Base-by-base conservation (phyloP, 1,140 invertebrate species). In the Drepana arcuata region DNA sequence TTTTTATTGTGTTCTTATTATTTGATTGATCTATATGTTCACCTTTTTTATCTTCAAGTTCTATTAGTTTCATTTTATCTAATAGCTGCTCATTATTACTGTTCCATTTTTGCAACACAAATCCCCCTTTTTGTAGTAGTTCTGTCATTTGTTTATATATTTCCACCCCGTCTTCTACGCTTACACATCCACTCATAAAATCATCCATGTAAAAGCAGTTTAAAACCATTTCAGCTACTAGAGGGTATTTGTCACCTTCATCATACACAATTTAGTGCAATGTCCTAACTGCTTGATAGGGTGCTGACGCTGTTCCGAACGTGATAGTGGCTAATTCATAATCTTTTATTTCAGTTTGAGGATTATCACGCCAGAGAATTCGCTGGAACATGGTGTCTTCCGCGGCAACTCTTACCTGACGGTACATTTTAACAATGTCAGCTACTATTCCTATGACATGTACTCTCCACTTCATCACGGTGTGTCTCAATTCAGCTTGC, bases 361-460 rank as follows among this genome's bases (percentile, higher is more conserved):
- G 28, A 6, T 34, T 15, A 16, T 34, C 21, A 31, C 59, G 26
- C 56, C 68, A 69, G 1, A 69, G 14, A 23, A 73, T 68, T 30
- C 40, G 25, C 31, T 67, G 67, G 34, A 51, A 60, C 16, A 47
- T 34, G 11, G 53, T 16, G 31, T 75, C 46, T 21, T 57, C 47
- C 9, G 39, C 23, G 16, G 13, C 30, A 15, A 32, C 27, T 27
- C 14, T n/a, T 3, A 39, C 23, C 26, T 32, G 28, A 9, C 37
- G 37, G 7, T 39, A 39, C 29, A 39, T 32, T 14, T 39, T 39
- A 21, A 30, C 33, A n/a, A 41, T 30, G 18, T 35, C 40, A 2
- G 33, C 21, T 9, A 36, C 9, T 4, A 42, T 15, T 10, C 25
- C 29, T 15, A 32, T 35, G 1, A 14, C 16, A 42, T 42, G 28